Evolutionary conservation across 2,113 vertebrate species (phyloP), one percentile per base, ranked within the genome.

Genomic region (Columba janthina): DNA sequence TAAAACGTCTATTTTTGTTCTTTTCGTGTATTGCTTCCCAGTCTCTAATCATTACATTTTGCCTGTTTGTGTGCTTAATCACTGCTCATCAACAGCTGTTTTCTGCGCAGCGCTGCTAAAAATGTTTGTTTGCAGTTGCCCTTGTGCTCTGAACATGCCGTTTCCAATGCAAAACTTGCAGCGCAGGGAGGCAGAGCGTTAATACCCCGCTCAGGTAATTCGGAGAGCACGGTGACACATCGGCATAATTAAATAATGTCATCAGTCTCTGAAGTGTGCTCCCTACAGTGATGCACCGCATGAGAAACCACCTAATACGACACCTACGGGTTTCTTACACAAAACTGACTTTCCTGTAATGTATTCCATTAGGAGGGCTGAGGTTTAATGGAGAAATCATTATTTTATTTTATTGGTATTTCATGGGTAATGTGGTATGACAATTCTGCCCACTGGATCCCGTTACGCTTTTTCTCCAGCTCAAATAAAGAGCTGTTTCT

Each of bases 221-320:
- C 5, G 6, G 71, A 58, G 89, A 96, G 77, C 46, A 51, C 62
- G 36, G 91, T 79, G 94, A 96, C 95, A 96, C 89, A 88, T 51
- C 44, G 93, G 97, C 84, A 86, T 96, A 98, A 98, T 98, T 98
- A 97, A 97, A 97, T 96, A 95, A 97, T 67, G 87, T 91, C 97
- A 96, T 94, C 93, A 94, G 93, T 51, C 82, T 97, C 95, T 94
- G 94, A 97, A 97, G 97, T 91, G 88, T 38, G 34, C 88, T 94
- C 93, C 97, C 97, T 80, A 87, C 3, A 18, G 97, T 77, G 95
- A 91, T 48, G 72, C 94, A 72, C 87, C 9, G 36, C 91, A 44
- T 36, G 91, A 97, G 91, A 96, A 92, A 67, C 69, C 90, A 97
- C 96, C 95, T 97, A 97, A 97, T 90, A 96, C 4, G 46, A 92